A percentile compares a stretch with the other conserved stretches of the same genome.
phyloP scores from a whole-genome alignment of 1,140 invertebrate species.

The Euura saliciscinereae region DNA sequence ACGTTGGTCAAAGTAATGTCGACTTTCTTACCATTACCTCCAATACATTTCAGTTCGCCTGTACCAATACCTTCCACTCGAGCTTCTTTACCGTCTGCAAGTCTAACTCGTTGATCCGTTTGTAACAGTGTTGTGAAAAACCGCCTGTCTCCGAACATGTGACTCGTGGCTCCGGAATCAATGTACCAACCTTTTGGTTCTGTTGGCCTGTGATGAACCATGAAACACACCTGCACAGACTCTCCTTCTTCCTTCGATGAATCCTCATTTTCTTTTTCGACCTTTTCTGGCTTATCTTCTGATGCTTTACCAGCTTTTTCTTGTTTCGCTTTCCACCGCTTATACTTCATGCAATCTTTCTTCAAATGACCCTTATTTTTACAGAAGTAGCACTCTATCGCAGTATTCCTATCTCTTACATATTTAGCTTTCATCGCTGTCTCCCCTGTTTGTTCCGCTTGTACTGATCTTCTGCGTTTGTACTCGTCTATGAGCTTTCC shows the following conservation, averaged over 20 bases:
- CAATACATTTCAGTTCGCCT: constrained; percentile 16
- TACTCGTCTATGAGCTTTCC: constrained; percentile 24
- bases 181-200: constrained; percentile 12
- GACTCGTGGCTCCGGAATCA: constrained; percentile 23
- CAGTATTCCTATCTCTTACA: neutral
- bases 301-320: no score
- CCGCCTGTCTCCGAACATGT: constrained; percentile 13
- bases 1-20: constrained; percentile 9
- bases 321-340: neutral
- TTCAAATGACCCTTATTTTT: constrained; percentile 10
- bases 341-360: constrained; percentile 5
- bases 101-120: neutral
- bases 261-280: constrained; percentile 8
- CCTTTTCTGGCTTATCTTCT: constrained; percentile 1
- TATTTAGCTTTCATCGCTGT: no score
- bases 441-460: no score
- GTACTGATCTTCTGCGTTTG: constrained; percentile 11
- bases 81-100: constrained; percentile 17
- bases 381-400: neutral
- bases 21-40: neutral
- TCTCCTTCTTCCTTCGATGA: no score
- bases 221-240: neutral
- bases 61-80: constrained; percentile 15
- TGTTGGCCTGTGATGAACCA: constrained; percentile 7
- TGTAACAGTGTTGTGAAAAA: constrained; percentile 13